These are phyloP conservation scores for Lutjanus campechanus DNA, from an alignment of 2,797 vertebrate species.

Conservation along the genomic window DNA sequence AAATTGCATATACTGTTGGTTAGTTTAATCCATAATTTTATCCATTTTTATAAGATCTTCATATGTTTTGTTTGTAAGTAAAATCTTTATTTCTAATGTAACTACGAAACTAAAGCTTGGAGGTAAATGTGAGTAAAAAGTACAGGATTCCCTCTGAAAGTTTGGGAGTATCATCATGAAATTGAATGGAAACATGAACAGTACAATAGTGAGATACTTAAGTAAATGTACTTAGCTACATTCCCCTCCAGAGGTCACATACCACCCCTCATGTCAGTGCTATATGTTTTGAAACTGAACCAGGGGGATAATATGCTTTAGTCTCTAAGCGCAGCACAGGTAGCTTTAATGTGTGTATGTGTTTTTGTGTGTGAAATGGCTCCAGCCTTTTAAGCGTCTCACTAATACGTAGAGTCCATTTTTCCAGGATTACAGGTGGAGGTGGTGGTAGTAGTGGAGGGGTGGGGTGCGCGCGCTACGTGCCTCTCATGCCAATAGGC, in stretches of 20 bases:
- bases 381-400: constrained; percentile 61
- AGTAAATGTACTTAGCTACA: not conserved
- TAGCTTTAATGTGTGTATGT: constrained; percentile 42
- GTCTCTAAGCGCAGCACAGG: constrained; percentile 42
- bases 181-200: too few relatives aligned
- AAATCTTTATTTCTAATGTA: not conserved
- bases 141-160: too few relatives aligned
- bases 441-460: not conserved
- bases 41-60: too few relatives aligned
- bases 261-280: constrained; percentile 29
- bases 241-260: not conserved
- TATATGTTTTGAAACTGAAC: constrained; percentile 36
- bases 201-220: not conserved
- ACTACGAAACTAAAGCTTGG: not conserved
- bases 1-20: not conserved
- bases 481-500: constrained; percentile 67
- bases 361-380: constrained; percentile 60
- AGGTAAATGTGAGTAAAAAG: not conserved
- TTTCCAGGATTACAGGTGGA: constrained; percentile 69
- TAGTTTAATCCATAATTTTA: not conserved
- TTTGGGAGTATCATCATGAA: too few relatives aligned
- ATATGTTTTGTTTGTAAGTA: not conserved
- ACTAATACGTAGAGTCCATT: constrained; percentile 68
- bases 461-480: constrained; percentile 14
- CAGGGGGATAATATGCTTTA: constrained; percentile 45